Conservation (phyloP, 2,888 invertebrate species). For the Brachypalpus laphriformis region DNA sequence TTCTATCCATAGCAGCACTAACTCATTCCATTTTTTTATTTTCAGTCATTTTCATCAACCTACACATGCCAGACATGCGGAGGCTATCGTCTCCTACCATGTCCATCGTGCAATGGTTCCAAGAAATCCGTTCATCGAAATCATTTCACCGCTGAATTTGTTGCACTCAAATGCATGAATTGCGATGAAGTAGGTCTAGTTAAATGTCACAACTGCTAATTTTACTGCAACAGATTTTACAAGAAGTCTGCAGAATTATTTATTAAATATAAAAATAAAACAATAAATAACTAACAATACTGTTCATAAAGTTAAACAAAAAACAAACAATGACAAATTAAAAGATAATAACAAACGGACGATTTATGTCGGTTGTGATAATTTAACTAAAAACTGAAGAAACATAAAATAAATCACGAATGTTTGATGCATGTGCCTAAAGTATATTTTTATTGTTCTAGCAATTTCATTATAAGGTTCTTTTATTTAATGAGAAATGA, state of each 20-base stretch:
- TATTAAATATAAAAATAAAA: conserved; percentile 29
- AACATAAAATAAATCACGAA: neutral
- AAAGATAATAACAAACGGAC: conserved; percentile 11
- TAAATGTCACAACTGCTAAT: conserved; percentile 92
- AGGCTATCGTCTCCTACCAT: conserved; percentile 95
- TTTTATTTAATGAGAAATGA: neutral
- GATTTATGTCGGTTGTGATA: conserved; percentile 65
- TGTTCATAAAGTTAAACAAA: conserved; percentile 3
- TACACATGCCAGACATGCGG: conserved; percentile 95
- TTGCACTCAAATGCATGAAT: conserved; percentile 96
- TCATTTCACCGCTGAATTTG: conserved; percentile 96
- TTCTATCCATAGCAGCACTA: no score
- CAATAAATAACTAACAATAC: conserved; percentile 12
- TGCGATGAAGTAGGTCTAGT: conserved; percentile 97
- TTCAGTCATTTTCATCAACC: conserved; percentile 89
- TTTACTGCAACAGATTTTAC: conserved; percentile 8
- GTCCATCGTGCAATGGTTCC: conserved; percentile 96
- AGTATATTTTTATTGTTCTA: conserved; percentile 17
- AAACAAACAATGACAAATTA: neutral
- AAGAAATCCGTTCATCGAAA: conserved; percentile 97
- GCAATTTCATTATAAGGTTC: conserved; percentile 6
- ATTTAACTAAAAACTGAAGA: conserved; percentile 14
- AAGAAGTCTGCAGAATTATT: conserved; percentile 44
- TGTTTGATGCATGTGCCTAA: conserved; percentile 55
- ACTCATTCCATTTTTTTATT: no score